phyloP scores from a whole-genome alignment of 2,888 invertebrate species.

The Lasioglossum pauxillum region DNA sequence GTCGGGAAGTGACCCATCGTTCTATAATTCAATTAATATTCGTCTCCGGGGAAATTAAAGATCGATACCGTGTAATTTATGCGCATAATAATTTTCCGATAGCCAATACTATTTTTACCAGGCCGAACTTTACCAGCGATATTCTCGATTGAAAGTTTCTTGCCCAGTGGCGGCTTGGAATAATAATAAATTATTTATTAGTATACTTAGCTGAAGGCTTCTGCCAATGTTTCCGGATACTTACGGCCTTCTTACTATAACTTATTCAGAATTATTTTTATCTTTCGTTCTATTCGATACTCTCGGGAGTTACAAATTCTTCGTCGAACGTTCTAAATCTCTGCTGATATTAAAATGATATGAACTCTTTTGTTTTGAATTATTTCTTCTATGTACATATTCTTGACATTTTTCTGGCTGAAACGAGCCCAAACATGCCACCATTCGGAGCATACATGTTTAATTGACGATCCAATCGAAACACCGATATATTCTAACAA shows the following conservation, averaged over 20 bases:
- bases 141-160: background rate
- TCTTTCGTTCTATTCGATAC: background rate
- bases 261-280: background rate
- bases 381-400: no score
- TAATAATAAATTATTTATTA: slow-evolving; percentile 1
- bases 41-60: background rate
- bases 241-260: background rate
- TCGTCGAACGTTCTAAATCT: background rate
- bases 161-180: background rate
- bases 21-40: slow-evolving; percentile 1
- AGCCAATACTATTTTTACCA: slow-evolving; percentile 1
- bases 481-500: background rate
- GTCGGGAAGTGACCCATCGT: background rate
- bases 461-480: no score
- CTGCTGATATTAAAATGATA: no score
- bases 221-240: background rate
- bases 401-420: no score
- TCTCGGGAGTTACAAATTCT: background rate
- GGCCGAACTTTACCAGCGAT: background rate
- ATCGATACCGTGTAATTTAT: background rate
- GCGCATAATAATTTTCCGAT: background rate
- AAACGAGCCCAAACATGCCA: no score
- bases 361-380: no score
- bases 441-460: no score
- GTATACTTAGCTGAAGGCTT: background rate